Conservation (phyloP, 2,888 invertebrate species). For the Eugnorisma glareosa region DNA sequence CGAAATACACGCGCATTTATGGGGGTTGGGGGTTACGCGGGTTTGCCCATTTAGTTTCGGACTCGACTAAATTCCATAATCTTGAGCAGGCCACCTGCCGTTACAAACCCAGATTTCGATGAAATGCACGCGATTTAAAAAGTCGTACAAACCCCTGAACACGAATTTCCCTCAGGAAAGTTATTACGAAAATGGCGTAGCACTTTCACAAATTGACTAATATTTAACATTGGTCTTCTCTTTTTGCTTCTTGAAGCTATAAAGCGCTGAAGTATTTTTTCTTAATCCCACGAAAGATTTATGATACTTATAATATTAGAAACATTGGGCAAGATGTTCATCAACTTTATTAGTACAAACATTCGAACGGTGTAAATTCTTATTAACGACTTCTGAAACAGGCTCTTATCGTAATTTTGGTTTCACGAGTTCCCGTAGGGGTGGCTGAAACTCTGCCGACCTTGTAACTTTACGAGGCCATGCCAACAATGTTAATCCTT, state of each 20-base stretch:
- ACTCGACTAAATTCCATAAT: background rate
- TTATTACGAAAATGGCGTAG: constrained; percentile 41
- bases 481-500: constrained; percentile 41
- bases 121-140: constrained; percentile 3
- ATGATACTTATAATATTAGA: constrained; percentile 14
- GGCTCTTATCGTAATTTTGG: constrained; percentile 51
- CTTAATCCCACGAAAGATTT: constrained; percentile 25
- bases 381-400: constrained; percentile 53
- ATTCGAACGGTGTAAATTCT: constrained; percentile 34
- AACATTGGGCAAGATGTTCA: constrained; percentile 28
- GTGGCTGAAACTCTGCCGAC: constrained; percentile 34
- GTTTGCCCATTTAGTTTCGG: background rate
- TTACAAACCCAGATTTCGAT: background rate
- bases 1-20: background rate
- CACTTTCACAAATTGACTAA: constrained; percentile 46
- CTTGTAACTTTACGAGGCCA: constrained; percentile 51
- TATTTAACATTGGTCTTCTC: constrained; percentile 22
- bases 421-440: constrained; percentile 22
- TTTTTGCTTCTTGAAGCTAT: constrained; percentile 14
- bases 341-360: constrained; percentile 45
- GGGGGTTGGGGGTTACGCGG: too few species aligned
- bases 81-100: background rate
- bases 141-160: constrained; percentile 7
- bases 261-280: constrained; percentile 33
- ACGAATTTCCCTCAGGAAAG: constrained; percentile 14